Conservation (phyloP, 2,797 vertebrate genomes). For the Thunnus albacares region DNA sequence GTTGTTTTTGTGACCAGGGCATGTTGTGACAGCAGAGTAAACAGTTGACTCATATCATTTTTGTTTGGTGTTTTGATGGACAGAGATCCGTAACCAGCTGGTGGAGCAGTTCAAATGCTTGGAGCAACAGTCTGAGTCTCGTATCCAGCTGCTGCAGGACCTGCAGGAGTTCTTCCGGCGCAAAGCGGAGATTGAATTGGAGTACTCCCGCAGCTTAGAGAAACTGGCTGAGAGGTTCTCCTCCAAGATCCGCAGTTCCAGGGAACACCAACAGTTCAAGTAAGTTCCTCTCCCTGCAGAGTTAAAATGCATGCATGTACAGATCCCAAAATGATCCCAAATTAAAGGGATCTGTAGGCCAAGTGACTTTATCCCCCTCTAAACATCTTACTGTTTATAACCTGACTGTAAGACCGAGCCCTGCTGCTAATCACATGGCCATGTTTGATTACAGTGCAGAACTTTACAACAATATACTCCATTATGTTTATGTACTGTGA, state of each 20-base stretch:
- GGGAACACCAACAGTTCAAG: conserved; percentile 98
- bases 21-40: conserved; percentile 31
- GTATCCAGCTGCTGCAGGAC: conserved; percentile 97
- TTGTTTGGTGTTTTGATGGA: conserved; percentile 53
- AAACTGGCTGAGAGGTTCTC: conserved; percentile 98
- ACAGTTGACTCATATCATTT: conserved; percentile 23
- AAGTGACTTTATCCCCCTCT: conserved; percentile 16
- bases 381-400: conserved; percentile 51
- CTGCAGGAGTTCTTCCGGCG: conserved; percentile 99
- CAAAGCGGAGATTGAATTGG: conserved; percentile 97
- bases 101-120: conserved; percentile 99
- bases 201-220: conserved; percentile 97
- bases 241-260: conserved; percentile 96
- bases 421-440: conserved; percentile 47
- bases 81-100: conserved; percentile 98
- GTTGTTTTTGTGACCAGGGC: not conserved
- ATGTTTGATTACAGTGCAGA: conserved; percentile 49
- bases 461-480: conserved; percentile 33
- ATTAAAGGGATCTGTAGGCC: conserved; percentile 7
- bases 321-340: not conserved
- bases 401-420: conserved; percentile 35
- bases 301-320: not conserved
- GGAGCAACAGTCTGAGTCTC: conserved; percentile 98
- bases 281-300: conserved; percentile 77
- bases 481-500: conserved; percentile 22